Base-by-base conservation (phyloP, 2,113 vertebrate genomes). In the Chaetorhynchus papuensis region DNA sequence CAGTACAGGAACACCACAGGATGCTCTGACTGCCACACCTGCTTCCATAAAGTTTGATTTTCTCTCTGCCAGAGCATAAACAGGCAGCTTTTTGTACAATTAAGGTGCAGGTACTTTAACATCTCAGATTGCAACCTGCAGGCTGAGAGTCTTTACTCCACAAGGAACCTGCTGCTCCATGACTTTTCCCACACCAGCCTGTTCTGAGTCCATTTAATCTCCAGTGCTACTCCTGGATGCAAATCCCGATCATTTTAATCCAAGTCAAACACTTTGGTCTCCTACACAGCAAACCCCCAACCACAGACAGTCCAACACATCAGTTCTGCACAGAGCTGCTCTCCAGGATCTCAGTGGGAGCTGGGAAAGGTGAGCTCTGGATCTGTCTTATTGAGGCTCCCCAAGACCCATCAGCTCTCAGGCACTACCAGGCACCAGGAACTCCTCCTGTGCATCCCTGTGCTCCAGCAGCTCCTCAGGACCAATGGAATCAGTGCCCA, bases 271-370 rank as follows among this genome's bases (percentile, higher is more conserved):
- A 0, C 37, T 50, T 4, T 21, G 45, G 20, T 72, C 63, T 81
- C 74, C 37, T 9, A 18, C 0, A 26, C 8, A 56, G 19, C 13
- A 28, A 52, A 6, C 37, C 14, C 37, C 14, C 21, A 9, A 24
- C 7, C 37, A 9, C 0, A 59, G 2, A 13, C 21, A 74, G 53
- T 10, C 83, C 57, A 83, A 13, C 33, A 27, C 33, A 23, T 2
- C 59, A 4, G 30, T 0, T 21, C 8, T 33, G 45, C 7, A 3
- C 69, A 68, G 60, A 61, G 63, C 41, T 59, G 8, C 60, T 30
- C 81, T 17, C 16, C 14, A 31, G 42, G 28, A 23, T 3, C 60
- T 15, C 5, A 0, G 7, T 1, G 15, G 0, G 2, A n/a, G 52
- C 56, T 27, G 35, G 35, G 70, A 21, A 52, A 63, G 26, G 24